A percentile compares a stretch with the other conserved stretches of the same genome.
Conservation (phyloP, 2,888 invertebrate species). For the Ophion obscuratus region DNA sequence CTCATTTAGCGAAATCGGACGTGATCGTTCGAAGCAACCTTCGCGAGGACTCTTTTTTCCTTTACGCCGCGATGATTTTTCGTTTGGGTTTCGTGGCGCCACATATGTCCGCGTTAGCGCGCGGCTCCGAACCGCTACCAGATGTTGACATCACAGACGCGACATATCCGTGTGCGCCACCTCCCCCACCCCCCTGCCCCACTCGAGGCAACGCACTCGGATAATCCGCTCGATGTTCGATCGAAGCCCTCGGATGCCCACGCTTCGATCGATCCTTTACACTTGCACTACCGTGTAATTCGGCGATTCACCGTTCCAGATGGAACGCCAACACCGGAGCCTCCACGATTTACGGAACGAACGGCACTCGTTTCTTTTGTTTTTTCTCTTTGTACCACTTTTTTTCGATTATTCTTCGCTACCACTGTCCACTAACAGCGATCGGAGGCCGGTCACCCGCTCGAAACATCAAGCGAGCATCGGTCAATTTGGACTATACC, state of each 20-base stretch:
- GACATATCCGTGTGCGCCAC: conserved; percentile 53
- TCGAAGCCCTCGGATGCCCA: conserved; percentile 3
- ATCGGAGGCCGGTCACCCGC: too few relatives aligned
- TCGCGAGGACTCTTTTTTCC: neutral
- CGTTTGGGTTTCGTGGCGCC: conserved; percentile 63
- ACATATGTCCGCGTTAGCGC: conserved; percentile 66
- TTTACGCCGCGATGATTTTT: conserved; percentile 29
- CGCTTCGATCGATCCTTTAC: neutral
- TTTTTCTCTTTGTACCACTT: neutral
- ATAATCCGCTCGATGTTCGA: conserved; percentile 29
- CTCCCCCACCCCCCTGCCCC: conserved; percentile 39
- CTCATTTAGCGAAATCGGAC: neutral
- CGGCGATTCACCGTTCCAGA: conserved; percentile 19
- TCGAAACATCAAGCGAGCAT: too few relatives aligned
- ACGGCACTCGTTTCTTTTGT: neutral
- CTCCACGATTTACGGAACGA: neutral
- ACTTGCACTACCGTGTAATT: neutral
- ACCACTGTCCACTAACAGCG: neutral
- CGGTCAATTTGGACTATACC: too few relatives aligned
- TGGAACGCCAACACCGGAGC: conserved; percentile 9
- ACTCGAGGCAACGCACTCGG: neutral
- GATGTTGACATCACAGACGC: conserved; percentile 68
- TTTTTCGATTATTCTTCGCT: neutral
- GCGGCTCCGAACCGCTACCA: conserved; percentile 68
- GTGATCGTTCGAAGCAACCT: neutral